Conservation (phyloP, 2,113 vertebrate genomes). For the Pan paniscus region DNA sequence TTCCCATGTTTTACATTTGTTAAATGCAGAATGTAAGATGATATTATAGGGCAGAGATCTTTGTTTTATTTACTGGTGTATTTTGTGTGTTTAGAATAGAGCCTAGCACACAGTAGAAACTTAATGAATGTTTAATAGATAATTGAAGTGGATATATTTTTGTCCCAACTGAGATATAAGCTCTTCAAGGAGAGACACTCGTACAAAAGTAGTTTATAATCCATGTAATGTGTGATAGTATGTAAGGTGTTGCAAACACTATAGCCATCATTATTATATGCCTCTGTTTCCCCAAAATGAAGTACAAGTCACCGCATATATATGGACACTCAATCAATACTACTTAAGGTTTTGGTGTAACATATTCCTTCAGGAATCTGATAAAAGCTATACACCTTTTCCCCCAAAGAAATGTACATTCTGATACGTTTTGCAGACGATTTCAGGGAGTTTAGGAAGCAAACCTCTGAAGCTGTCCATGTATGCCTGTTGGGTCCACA, state of each 20-base stretch:
- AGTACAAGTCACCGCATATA: not conserved
- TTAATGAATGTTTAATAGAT: constrained; percentile 24
- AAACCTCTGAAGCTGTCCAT: not conserved
- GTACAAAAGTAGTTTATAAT: not conserved
- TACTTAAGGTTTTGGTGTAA: not conserved
- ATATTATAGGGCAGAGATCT: not conserved
- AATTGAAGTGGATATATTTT: not conserved
- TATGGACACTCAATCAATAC: not conserved
- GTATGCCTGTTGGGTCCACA: not conserved
- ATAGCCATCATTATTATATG: not conserved
- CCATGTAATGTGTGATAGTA: not conserved
- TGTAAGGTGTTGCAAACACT: not conserved
- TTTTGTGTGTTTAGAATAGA: not conserved
- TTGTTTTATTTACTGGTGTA: not conserved
- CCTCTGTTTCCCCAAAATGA: not conserved
- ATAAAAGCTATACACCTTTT: not conserved
- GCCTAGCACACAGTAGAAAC: not conserved
- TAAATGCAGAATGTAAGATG: not conserved
- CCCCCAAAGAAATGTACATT: not conserved
- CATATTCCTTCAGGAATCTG: not conserved
- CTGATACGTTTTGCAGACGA: not conserved
- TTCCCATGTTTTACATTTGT: constrained; percentile 39
- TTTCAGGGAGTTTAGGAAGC: not conserved
- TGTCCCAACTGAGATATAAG: not conserved
- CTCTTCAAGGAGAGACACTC: not conserved